Evolutionary conservation across 2,888 invertebrate genomes (phyloP).

Genomic region (Thera britannica): DNA sequence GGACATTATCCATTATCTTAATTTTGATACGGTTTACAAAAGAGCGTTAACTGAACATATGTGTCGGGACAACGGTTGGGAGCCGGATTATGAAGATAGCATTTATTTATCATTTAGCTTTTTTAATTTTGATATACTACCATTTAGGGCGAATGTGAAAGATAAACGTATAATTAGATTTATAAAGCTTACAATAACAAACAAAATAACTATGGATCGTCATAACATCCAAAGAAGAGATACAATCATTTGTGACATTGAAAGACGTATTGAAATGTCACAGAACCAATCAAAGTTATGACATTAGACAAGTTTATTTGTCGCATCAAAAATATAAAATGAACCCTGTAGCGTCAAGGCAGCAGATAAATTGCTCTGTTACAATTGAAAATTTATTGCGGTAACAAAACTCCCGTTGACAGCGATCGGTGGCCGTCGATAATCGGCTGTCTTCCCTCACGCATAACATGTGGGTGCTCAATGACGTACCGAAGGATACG

Average conservation of each 20-base stretch:
- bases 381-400: slow-evolving; percentile 53
- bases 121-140: slow-evolving; percentile 39
- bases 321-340: slow-evolving; percentile 26
- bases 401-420: slow-evolving; percentile 67
- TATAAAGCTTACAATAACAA: slow-evolving; percentile 26
- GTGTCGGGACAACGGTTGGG: slow-evolving; percentile 52
- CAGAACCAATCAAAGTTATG: slow-evolving; percentile 28
- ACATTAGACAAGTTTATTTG: slow-evolving; percentile 20
- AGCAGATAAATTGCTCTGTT: slow-evolving; percentile 43
- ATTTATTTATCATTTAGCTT: slow-evolving; percentile 49
- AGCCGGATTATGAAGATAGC: slow-evolving; percentile 55
- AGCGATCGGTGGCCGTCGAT: slow-evolving; percentile 77
- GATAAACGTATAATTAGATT: slow-evolving; percentile 23
- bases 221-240: slow-evolving; percentile 16
- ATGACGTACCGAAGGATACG: slow-evolving; percentile 53
- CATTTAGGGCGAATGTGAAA: slow-evolving; percentile 33
- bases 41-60: slow-evolving; percentile 78
- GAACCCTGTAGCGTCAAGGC: slow-evolving; percentile 35
- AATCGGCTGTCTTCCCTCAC: slow-evolving; percentile 66
- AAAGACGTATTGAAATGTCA: slow-evolving; percentile 38
- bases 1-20: slow-evolving; percentile 82
- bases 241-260: slow-evolving; percentile 25
- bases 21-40: slow-evolving; percentile 82
- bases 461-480: slow-evolving; percentile 67
- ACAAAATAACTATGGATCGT: slow-evolving; percentile 17